These are phyloP conservation scores for Clarias pachynema DNA, from an alignment of 2,797 vertebrate species.

Conservation along the genomic window DNA sequence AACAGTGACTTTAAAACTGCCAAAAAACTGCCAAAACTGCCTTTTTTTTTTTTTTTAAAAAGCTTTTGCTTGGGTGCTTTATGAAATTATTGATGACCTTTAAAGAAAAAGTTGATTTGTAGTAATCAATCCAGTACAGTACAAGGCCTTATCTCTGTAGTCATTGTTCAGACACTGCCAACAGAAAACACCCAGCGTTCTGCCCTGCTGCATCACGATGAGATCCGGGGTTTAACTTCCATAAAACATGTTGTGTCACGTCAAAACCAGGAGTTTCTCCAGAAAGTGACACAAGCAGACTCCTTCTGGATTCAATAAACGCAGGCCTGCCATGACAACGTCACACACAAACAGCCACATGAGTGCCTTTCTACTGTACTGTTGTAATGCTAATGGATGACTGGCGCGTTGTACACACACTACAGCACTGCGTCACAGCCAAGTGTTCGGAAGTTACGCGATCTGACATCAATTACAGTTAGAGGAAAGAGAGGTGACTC, in stretches of 20 bases:
- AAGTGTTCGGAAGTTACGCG: not conserved
- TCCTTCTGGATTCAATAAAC: conserved; percentile 35
- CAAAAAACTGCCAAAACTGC: too few species aligned
- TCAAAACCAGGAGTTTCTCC: conserved; percentile 21
- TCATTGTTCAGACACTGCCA: not conserved
- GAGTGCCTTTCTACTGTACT: conserved; percentile 15
- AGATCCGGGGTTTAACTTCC: conserved; percentile 3
- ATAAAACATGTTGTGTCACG: conserved; percentile 24
- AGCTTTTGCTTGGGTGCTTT: not conserved
- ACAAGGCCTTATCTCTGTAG: not conserved
- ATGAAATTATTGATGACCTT: not conserved
- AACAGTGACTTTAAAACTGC: not conserved
- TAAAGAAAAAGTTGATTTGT: not conserved
- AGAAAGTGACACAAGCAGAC: conserved; percentile 20
- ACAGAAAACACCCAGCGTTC: not conserved
- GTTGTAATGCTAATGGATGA: conserved; percentile 2
- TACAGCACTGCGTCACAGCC: conserved; percentile 5
- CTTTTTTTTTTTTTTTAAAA: not conserved
- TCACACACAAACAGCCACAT: conserved; percentile 42
- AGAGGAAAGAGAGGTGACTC: conserved; percentile 18
- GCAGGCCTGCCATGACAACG: conserved; percentile 36
- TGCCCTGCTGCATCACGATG: not conserved
- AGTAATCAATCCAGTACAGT: not conserved
- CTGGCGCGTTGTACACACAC: not conserved
- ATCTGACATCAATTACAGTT: conserved; percentile 22